phyloP scores from a whole-genome alignment of 2,113 vertebrate species.

The Reinhardtius hippoglossoides region DNA sequence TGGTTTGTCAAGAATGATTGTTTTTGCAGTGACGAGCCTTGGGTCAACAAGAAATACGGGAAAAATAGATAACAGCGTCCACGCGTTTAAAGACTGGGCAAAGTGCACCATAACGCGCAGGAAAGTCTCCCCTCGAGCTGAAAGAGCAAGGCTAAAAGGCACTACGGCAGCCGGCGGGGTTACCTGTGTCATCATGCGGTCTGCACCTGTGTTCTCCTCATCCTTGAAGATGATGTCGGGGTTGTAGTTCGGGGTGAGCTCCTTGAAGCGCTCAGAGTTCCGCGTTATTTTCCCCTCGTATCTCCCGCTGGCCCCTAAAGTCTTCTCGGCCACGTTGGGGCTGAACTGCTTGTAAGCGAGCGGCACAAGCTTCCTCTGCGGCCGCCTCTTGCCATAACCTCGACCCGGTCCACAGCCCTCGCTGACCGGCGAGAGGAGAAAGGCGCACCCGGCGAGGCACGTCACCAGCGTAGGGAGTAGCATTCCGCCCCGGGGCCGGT shows the following conservation, averaged over 20 bases:
- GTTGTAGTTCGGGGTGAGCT: conserved; percentile 96
- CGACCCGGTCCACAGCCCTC: conserved; percentile 92
- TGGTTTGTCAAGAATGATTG: background rate
- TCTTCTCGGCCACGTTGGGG: conserved; percentile 96
- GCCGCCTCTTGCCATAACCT: conserved; percentile 92
- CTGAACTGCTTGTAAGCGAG: conserved; percentile 93
- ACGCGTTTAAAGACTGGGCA: conserved; percentile 61
- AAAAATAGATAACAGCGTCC: conserved; percentile 57
- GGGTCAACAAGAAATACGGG: conserved; percentile 57
- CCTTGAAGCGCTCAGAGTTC: conserved; percentile 94
- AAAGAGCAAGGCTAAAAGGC: background rate
- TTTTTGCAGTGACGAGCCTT: conserved; percentile 20
- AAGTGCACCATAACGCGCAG: conserved; percentile 57
- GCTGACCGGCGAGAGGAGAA: conserved; percentile 84
- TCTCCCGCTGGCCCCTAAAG: conserved; percentile 92
- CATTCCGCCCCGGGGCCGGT: conserved; percentile 79
- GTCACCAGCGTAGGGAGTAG: conserved; percentile 83
- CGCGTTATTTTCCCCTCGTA: conserved; percentile 94
- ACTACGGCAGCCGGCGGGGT: conserved; percentile 20
- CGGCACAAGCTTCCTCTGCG: conserved; percentile 90
- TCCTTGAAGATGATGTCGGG: conserved; percentile 99
- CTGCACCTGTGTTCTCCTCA: conserved; percentile 97
- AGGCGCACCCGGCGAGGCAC: conserved; percentile 84
- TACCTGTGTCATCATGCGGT: conserved; percentile 98
- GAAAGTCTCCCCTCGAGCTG: background rate